Percentiles rank a stretch among this genome's conserved stretches.
These are phyloP conservation scores for Drosophila kanapiae DNA, from an alignment of 1,140 invertebrate species.

Conservation along the genomic window DNA sequence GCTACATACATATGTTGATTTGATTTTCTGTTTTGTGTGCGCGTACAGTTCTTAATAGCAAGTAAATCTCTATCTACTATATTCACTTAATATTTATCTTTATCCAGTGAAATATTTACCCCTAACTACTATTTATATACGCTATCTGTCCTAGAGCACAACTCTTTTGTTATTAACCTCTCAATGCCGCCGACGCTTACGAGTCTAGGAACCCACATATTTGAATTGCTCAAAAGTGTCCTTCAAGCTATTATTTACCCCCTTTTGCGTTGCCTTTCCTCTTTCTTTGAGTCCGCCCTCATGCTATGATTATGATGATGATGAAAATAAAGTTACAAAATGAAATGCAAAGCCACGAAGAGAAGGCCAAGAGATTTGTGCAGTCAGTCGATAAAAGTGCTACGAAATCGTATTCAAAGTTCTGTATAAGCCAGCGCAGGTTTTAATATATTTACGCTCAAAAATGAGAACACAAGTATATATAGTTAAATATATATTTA, in stretches of 20 bases:
- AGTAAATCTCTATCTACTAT: conserved; percentile 37
- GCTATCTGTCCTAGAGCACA: conserved; percentile 58
- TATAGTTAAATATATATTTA: conserved; percentile 18
- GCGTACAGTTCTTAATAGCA: conserved; percentile 63
- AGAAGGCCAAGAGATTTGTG: conserved; percentile 45
- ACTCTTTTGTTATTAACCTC: conserved; percentile 68
- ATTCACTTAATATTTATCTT: conserved; percentile 31
- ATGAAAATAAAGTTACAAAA: conserved; percentile 43
- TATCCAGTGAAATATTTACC: conserved; percentile 34
- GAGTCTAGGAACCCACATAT: conserved; percentile 9
- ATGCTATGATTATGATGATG: conserved; percentile 59
- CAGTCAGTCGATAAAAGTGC: conserved; percentile 39
- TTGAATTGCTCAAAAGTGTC: conserved; percentile 36
- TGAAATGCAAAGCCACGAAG: conserved; percentile 6
- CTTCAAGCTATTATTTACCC: conserved; percentile 39
- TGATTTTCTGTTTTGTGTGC: conserved; percentile 58
- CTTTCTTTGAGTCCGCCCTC: conserved; percentile 25
- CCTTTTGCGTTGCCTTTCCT: conserved; percentile 40
- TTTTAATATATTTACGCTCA: conserved; percentile 30
- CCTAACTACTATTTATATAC: conserved; percentile 38
- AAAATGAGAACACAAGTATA: conserved; percentile 4
- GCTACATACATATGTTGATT: conserved; percentile 36
- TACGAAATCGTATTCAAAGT: conserved; percentile 83
- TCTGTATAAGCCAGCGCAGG: conserved; percentile 57
- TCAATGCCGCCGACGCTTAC: conserved; percentile 62